Evolutionary conservation across 2,113 vertebrate species (phyloP).

Genomic region (Salminus brasiliensis): DNA sequence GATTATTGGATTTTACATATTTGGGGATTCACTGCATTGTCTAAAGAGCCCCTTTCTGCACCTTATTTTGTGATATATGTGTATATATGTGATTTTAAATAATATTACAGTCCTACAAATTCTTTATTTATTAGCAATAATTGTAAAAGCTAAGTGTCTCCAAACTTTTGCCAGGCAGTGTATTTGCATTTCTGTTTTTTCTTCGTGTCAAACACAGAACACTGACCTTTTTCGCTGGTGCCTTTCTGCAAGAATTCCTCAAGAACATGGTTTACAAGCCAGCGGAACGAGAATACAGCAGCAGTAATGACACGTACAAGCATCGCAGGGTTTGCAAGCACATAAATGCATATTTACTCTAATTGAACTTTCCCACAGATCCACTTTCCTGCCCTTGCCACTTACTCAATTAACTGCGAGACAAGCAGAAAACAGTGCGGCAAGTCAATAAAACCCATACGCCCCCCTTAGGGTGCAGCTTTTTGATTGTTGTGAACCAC

Average conservation of each 20-base stretch:
- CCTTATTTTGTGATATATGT: too few species aligned
- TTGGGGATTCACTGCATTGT: too few species aligned
- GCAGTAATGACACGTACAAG: conserved; percentile 25
- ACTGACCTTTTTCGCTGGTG: background rate
- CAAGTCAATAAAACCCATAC: conserved; percentile 73
- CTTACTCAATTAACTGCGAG: conserved; percentile 67
- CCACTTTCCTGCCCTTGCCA: conserved; percentile 63
- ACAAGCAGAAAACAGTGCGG: conserved; percentile 68
- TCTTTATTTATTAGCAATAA: background rate
- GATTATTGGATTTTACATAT: too few species aligned
- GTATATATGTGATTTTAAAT: too few species aligned
- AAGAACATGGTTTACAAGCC: background rate
- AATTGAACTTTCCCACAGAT: conserved; percentile 57
- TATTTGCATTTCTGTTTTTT: background rate
- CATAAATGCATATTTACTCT: conserved; percentile 51
- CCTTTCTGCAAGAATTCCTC: background rate
- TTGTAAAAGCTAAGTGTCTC: background rate
- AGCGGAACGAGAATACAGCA: conserved; percentile 27
- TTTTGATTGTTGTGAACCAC: conserved; percentile 76
- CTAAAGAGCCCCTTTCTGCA: too few species aligned
- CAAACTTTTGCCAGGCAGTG: background rate
- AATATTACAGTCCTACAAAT: too few species aligned
- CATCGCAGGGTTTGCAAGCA: conserved; percentile 22
- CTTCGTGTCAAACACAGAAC: background rate
- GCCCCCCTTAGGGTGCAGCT: conserved; percentile 69